Evolutionary conservation across 1,140 invertebrate genomes (phyloP).

Genomic region (Musca vetustissima): DNA sequence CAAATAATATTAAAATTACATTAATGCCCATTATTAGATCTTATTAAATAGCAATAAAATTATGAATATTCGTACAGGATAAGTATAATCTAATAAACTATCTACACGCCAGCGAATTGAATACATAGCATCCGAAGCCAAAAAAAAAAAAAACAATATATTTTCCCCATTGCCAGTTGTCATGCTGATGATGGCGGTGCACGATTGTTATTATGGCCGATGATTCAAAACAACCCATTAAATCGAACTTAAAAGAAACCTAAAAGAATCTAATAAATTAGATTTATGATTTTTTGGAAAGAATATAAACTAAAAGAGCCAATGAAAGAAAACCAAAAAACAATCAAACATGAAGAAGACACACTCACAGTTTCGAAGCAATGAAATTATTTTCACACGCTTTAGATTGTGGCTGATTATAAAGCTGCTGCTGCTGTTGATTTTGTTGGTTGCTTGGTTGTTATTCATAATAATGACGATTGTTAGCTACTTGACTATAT

Average conservation of each 20-base stretch:
- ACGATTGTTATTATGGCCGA: constrained; percentile 1
- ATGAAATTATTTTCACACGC: constrained; percentile 20
- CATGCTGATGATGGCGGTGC: constrained; percentile 7
- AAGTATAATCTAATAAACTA: too few relatives aligned
- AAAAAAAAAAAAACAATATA: too few relatives aligned
- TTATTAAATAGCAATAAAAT: too few relatives aligned
- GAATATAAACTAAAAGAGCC: constrained; percentile 10
- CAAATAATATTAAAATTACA: too few relatives aligned
- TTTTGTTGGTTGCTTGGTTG: not conserved
- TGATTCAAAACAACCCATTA: constrained; percentile 11
- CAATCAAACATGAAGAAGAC: not conserved
- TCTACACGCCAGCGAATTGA: too few relatives aligned
- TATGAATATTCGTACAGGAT: too few relatives aligned
- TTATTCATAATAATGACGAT: not conserved
- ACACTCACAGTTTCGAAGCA: not conserved
- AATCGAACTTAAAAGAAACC: not conserved
- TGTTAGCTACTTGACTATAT: not conserved
- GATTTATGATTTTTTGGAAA: constrained; percentile 21
- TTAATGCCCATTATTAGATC: too few relatives aligned
- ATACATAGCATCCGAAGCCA: too few relatives aligned
- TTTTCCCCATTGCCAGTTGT: too few relatives aligned
- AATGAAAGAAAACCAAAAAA: not conserved
- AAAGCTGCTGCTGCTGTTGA: too few relatives aligned
- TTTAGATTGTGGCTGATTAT: not conserved
- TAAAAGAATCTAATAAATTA: constrained; percentile 11